phyloP scores from a whole-genome alignment of 2,888 invertebrate species.

The Mythimna pallens region DNA sequence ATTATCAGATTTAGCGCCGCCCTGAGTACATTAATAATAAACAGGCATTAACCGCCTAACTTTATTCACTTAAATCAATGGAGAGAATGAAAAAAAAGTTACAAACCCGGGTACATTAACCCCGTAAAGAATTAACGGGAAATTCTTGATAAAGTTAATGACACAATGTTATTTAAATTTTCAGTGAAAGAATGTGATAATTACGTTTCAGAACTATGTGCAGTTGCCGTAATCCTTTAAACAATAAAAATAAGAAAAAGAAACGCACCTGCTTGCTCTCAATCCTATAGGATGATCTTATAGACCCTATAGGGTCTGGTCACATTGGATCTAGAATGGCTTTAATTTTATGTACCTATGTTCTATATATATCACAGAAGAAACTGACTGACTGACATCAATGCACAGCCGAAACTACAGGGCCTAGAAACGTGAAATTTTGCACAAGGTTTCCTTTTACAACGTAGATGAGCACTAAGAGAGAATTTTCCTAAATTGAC shows the following conservation, averaged over 20 bases:
- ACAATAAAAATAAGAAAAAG: too few species aligned
- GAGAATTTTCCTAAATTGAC: too few species aligned
- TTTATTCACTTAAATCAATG: constrained; percentile 21
- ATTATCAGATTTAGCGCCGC: constrained; percentile 17
- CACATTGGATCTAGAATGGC: not conserved
- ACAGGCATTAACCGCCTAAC: constrained; percentile 13
- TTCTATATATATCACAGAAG: too few species aligned
- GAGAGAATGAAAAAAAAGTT: constrained; percentile 7
- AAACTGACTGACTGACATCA: too few species aligned
- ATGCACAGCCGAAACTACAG: too few species aligned
- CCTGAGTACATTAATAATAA: constrained; percentile 31
- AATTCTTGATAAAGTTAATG: constrained; percentile 11
- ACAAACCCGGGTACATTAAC: constrained; percentile 23
- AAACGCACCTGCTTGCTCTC: not conserved
- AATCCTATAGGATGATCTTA: too few species aligned
- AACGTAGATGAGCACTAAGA: too few species aligned
- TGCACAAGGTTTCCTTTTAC: too few species aligned
- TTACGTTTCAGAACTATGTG: not conserved
- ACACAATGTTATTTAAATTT: not conserved
- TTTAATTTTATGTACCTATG: too few species aligned
- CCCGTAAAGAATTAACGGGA: constrained; percentile 20
- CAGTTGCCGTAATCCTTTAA: not conserved
- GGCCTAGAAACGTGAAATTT: too few species aligned
- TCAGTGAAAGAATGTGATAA: not conserved
- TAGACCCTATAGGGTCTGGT: not conserved